A percentile compares a stretch with the other conserved stretches of the same genome.
Conservation (phyloP, 2,113 vertebrate genomes). For the Nothocercus julius region DNA sequence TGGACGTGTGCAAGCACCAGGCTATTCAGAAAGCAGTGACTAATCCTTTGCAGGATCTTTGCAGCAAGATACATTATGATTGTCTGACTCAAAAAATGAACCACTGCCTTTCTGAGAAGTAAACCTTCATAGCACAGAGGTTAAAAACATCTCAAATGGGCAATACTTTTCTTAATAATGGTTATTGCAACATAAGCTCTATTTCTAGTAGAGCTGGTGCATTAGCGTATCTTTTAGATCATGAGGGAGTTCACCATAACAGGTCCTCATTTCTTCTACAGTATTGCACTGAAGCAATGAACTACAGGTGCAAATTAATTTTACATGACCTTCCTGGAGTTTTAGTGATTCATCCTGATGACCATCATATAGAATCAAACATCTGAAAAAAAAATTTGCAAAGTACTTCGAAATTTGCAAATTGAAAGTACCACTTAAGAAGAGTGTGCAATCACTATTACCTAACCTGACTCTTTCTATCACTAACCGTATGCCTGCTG, state of each 20-base stretch:
- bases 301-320: not conserved
- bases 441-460: not conserved
- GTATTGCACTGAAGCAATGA: not conserved
- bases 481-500: not conserved
- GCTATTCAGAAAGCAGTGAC: not conserved
- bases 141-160: not conserved
- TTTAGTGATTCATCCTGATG: not conserved
- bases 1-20: not conserved
- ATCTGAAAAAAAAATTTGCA: not conserved
- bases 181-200: not conserved
- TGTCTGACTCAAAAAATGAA: not conserved
- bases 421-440: not conserved
- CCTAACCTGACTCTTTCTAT: not conserved
- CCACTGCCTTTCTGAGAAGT: not conserved
- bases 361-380: not conserved
- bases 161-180: not conserved
- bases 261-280: not conserved
- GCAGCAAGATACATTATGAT: not conserved
- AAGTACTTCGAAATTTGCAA: not conserved
- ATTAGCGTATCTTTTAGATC: not conserved
- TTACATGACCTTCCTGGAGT: not conserved
- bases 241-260: not conserved
- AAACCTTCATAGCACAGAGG: not conserved
- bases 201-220: not conserved
- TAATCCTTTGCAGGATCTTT: not conserved